Evolutionary conservation across 2,113 vertebrate species (phyloP).

Genomic region (Bubo scandiacus): DNA sequence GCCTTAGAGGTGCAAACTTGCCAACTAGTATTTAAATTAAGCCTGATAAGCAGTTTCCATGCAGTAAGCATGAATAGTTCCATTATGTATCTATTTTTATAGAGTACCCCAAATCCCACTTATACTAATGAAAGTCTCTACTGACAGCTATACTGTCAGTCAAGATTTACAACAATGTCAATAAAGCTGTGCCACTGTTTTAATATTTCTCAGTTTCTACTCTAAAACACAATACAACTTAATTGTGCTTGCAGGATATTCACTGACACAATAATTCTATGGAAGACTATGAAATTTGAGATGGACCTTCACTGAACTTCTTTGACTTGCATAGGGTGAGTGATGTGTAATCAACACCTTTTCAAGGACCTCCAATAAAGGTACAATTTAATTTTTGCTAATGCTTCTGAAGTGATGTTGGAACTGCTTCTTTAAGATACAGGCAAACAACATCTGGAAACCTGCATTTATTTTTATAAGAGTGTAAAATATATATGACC

Average conservation of each 20-base stretch:
- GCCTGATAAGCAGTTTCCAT: neutral
- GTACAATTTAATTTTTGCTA: neutral
- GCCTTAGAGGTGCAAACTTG: neutral
- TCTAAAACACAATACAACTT: neutral
- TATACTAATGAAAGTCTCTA: neutral
- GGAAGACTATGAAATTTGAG: neutral
- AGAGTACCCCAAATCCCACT: neutral
- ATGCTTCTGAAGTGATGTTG: neutral
- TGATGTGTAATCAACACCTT: neutral
- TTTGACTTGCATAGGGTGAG: neutral
- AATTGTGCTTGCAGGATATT: neutral
- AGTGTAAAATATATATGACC: neutral
- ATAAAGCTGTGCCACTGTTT: neutral
- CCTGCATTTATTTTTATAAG: neutral
- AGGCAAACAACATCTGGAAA: neutral
- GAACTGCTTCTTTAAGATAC: neutral
- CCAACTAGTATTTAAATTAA: neutral
- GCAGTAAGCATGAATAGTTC: neutral
- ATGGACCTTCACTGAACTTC: neutral
- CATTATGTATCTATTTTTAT: neutral
- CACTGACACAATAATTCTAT: neutral
- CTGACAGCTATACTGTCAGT: neutral
- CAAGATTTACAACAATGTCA: neutral
- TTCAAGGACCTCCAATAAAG: neutral
- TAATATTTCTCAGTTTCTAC: neutral